Conservation (phyloP, 1,140 invertebrate species). For the Orussus abietinus region DNA sequence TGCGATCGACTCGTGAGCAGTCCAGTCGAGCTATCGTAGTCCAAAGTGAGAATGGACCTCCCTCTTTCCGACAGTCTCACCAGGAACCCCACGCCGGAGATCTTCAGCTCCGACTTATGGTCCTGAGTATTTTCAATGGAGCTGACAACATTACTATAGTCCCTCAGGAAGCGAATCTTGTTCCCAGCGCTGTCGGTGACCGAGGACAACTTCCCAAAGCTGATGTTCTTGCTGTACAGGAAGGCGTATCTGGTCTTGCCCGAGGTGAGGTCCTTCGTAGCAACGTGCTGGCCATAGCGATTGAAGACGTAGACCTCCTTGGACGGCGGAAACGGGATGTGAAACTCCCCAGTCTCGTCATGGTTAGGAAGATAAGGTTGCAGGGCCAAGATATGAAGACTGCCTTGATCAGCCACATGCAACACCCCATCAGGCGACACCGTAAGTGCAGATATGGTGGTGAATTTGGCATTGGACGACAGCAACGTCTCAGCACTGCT, state of each 20-base stretch:
- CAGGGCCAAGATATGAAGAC: constrained; percentile 81
- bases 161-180: constrained; percentile 85
- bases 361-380: constrained; percentile 86
- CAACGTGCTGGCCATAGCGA: constrained; percentile 90
- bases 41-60: constrained; percentile 74
- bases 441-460: constrained; percentile 86
- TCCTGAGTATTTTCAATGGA: constrained; percentile 93
- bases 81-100: constrained; percentile 81
- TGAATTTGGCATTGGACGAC: constrained; percentile 86
- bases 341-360: constrained; percentile 87
- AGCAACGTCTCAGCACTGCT: constrained; percentile 77
- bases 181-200: constrained; percentile 91
- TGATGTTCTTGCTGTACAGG: constrained; percentile 94
- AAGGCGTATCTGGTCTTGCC: constrained; percentile 91
- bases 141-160: constrained; percentile 85
- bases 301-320: constrained; percentile 94
- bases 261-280: constrained; percentile 88
- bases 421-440: constrained; percentile 91
- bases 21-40: constrained; percentile 79
- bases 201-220: constrained; percentile 88
- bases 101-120: constrained; percentile 84
- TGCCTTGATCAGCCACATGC: constrained; percentile 92
- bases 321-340: constrained; percentile 85
- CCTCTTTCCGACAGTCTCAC: constrained; percentile 79
- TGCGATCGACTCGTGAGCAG: constrained; percentile 75